phyloP scores from a whole-genome alignment of 2,797 vertebrate genomes.

The Liasis olivaceus region DNA sequence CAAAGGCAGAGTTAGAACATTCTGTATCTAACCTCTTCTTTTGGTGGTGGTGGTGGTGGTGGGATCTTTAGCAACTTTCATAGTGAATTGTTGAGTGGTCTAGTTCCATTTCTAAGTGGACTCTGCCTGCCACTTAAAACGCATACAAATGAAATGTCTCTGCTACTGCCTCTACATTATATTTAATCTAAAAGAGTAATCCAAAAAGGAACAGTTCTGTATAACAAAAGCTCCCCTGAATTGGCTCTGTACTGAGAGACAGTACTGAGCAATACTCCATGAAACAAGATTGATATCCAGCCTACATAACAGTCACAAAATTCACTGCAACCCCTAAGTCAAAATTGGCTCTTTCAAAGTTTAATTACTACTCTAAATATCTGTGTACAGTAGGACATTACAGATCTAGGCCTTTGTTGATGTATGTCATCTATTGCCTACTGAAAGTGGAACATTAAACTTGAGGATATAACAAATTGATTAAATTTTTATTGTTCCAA shows the following conservation, averaged over 20 bases:
- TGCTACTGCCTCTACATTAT: not conserved
- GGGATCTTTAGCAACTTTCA: not conserved
- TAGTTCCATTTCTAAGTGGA: not conserved
- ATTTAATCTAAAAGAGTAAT: not conserved
- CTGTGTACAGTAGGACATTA: constrained; percentile 28
- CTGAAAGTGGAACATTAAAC: constrained; percentile 44
- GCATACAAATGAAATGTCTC: not conserved
- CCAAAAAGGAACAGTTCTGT: not conserved
- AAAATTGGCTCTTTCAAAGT: constrained; percentile 26
- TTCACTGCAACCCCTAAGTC: not conserved
- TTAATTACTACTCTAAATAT: constrained; percentile 23
- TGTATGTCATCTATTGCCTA: constrained; percentile 47
- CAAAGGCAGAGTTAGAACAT: not conserved
- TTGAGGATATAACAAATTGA: constrained; percentile 45
- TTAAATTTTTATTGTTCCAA: constrained; percentile 51
- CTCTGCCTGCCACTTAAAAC: not conserved
- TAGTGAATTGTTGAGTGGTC: not conserved
- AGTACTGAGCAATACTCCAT: constrained; percentile 26
- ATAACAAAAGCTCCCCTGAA: not conserved
- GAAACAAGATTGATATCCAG: constrained; percentile 25
- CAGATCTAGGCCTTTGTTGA: not conserved
- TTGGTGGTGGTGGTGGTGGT: not conserved
- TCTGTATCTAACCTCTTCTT: not conserved
- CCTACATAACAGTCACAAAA: not conserved
- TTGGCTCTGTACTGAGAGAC: not conserved